Percentiles rank a stretch among this genome's conserved stretches.
These are phyloP conservation scores for Amiota minor DNA, from an alignment of 2,888 invertebrate species.

Conservation along the genomic window DNA sequence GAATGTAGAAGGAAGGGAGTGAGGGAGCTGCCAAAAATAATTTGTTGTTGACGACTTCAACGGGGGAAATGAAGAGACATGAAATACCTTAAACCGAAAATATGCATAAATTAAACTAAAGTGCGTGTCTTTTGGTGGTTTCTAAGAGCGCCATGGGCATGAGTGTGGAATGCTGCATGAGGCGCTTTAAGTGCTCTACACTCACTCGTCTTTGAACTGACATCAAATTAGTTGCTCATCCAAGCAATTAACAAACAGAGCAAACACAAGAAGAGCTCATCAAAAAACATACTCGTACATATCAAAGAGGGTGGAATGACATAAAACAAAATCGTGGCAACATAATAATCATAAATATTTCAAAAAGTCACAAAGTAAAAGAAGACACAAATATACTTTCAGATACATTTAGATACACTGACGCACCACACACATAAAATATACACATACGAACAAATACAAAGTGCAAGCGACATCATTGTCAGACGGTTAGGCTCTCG, in stretches of 20 bases:
- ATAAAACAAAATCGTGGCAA: slow-evolving; percentile 59
- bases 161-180: no score
- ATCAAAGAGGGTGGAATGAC: slow-evolving; percentile 34
- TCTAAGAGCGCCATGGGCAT: not conserved
- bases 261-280: not conserved
- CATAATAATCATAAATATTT: slow-evolving; percentile 72
- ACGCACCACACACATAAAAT: slow-evolving; percentile 33
- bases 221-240: slow-evolving; percentile 67
- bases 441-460: slow-evolving; percentile 28
- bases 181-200: slow-evolving; percentile 37
- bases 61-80: not conserved
- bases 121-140: slow-evolving; percentile 31
- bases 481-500: slow-evolving; percentile 41
- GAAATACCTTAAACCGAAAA: slow-evolving; percentile 4
- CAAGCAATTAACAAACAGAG: slow-evolving; percentile 64
- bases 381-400: not conserved
- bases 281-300: not conserved
- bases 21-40: slow-evolving; percentile 23
- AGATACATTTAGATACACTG: not conserved
- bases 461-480: not conserved
- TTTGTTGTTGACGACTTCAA: not conserved
- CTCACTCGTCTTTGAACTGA: slow-evolving; percentile 60
- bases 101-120: slow-evolving; percentile 59
- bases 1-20: no score
- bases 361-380: slow-evolving; percentile 42